phyloP scores from a whole-genome alignment of 2,113 vertebrate genomes.

The Pomatorhinus ruficollis region DNA sequence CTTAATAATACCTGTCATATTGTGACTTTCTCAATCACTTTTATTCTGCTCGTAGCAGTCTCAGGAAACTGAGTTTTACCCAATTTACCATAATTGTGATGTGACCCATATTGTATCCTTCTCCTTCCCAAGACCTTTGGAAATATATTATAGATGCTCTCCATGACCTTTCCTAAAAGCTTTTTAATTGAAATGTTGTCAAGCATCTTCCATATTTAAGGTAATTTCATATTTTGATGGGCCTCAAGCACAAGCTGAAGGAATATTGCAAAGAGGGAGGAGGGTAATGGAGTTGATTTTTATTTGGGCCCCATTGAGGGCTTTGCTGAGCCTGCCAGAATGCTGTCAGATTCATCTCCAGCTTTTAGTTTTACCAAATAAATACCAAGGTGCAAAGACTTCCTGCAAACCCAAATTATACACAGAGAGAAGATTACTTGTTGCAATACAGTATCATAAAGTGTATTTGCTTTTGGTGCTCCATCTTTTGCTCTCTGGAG shows the following conservation, averaged over 20 bases:
- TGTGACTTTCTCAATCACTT: conserved; percentile 57
- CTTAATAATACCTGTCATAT: conserved; percentile 43
- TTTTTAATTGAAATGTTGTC: conserved; percentile 57
- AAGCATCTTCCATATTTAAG: conserved; percentile 16
- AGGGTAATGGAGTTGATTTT: neutral
- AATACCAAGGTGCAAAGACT: neutral
- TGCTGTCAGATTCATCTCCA: neutral
- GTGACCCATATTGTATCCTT: neutral
- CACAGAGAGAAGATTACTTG: neutral
- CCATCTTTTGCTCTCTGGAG: neutral
- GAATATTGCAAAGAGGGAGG: neutral
- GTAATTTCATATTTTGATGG: conserved; percentile 29
- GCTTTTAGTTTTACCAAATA: neutral
- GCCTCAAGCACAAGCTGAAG: neutral
- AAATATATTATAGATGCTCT: conserved; percentile 19
- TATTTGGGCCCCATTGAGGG: neutral
- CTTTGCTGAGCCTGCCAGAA: neutral
- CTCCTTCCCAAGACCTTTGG: conserved; percentile 19
- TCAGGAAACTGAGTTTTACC: conserved; percentile 28
- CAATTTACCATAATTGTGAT: conserved; percentile 13
- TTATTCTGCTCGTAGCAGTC: neutral
- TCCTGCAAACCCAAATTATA: neutral
- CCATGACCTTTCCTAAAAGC: conserved; percentile 34
- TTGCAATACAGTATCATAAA: neutral
- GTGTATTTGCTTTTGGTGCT: neutral